Base-by-base conservation (phyloP, 2,888 invertebrate species). In the Tetramorium bicarinatum region DNA sequence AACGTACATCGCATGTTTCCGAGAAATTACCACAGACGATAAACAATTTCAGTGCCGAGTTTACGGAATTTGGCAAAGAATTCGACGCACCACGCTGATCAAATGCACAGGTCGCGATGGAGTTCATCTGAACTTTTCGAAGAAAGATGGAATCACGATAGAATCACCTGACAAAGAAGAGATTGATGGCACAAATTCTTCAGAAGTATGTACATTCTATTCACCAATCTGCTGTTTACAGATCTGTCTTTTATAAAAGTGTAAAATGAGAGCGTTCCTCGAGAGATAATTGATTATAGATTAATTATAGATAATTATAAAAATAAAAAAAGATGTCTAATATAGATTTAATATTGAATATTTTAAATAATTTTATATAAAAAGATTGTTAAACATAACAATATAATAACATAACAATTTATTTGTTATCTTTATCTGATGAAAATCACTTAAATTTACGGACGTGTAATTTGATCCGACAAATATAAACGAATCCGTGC, bases 181-280 rank as follows among this genome's bases (percentile, higher is more conserved):
- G 91, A 91, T 91, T 90, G 88, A 91, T 91, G 85, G 82, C 72
- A 80, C 56, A 61, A 87, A 90, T 84, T 83, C 81, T 72, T 80
- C 62, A 29, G 38, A 84, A 81, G 44, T 62, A 47, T 44, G 49
- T 61, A 41, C 79, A 86, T 62, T 59, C 56, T 54, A 62, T 62
- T 38, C 29, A 29, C 76, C 15, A 61, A 75, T 66, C 41, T 54
- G 49, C 13, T 9, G 69, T 69, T 74, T 47, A 59, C 13, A 47
- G 41, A 80, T 69, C 41, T 25, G 38, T 21, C 4, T 25, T 66
- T 49, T 44, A 21, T 1, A n/a, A 18, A 66, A n/a, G 3, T 2
- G 47, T 13, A 69, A 34, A 67, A 29, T n/a, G 9, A 1, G 13
- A 41, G 38, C 13, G n/a, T 66, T 38, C 15, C 44, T 47, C 34